These are phyloP conservation scores for Seladonia tumulorum DNA, from an alignment of 2,888 invertebrate species.

Conservation along the genomic window DNA sequence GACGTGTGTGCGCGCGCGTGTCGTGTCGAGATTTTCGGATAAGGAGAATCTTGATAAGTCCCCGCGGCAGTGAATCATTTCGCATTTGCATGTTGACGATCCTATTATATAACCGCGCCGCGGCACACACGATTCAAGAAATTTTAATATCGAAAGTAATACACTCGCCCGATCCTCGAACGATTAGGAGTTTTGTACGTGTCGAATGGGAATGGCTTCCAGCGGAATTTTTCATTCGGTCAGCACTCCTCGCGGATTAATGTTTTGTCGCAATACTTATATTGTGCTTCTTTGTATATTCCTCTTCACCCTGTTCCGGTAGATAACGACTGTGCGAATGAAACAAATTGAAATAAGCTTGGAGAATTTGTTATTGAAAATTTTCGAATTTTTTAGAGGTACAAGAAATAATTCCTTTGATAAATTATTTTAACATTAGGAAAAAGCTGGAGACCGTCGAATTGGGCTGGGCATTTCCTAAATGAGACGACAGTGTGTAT, in stretches of 20 bases:
- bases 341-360: too few relatives aligned
- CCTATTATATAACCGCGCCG: not conserved
- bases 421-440: not conserved
- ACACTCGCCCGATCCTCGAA: not conserved
- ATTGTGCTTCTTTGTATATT: not conserved
- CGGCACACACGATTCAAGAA: not conserved
- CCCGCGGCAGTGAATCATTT: constrained; percentile 10
- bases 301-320: too few relatives aligned
- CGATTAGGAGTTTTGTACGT: not conserved
- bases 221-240: not conserved
- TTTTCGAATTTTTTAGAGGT: not conserved
- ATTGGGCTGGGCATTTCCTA: too few relatives aligned
- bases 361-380: not conserved
- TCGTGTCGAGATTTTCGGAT: constrained; percentile 54
- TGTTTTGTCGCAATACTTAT: not conserved
- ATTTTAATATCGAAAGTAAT: constrained; percentile 21
- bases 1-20: constrained; percentile 23
- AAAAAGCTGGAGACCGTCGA: not conserved
- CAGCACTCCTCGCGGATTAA: not conserved
- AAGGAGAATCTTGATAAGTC: constrained; percentile 47
- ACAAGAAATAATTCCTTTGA: not conserved
- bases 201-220: not conserved
- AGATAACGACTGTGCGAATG: too few relatives aligned
- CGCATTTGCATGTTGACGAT: constrained; percentile 21
- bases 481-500: too few relatives aligned